These are phyloP conservation scores for Sinopyrophorus schimmeli DNA, from an alignment of 2,888 invertebrate species.

Conservation along the genomic window DNA sequence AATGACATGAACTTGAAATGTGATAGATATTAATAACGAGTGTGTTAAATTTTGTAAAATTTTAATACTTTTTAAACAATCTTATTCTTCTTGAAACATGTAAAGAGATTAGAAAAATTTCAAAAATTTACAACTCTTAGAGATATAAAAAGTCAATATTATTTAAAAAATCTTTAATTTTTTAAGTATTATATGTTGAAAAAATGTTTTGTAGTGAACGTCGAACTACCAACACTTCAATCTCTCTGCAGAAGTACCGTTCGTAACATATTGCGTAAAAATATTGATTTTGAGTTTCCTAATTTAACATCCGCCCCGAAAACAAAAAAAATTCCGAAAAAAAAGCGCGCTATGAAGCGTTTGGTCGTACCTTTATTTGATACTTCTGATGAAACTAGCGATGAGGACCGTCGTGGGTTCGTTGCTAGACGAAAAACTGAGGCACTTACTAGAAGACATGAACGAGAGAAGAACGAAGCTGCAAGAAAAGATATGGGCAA, in stretches of 20 bases:
- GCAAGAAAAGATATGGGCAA: slow-evolving; percentile 14
- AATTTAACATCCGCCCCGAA: slow-evolving; percentile 27
- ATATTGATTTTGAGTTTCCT: slow-evolving; percentile 55
- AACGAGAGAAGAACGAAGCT: neutral
- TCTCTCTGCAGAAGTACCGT: slow-evolving; percentile 64
- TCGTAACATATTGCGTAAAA: slow-evolving; percentile 60
- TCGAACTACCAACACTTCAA: slow-evolving; percentile 62
- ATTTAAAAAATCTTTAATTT: too few species aligned
- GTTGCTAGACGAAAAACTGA: slow-evolving; percentile 1
- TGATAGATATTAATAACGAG: too few species aligned
- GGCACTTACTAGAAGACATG: neutral
- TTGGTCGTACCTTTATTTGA: slow-evolving; percentile 56
- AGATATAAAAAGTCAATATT: too few species aligned
- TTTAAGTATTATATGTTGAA: too few species aligned
- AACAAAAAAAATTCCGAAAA: slow-evolving; percentile 42
- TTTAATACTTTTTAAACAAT: too few species aligned
- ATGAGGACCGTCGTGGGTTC: slow-evolving; percentile 20
- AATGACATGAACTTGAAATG: too few species aligned
- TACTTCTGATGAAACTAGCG: slow-evolving; percentile 47
- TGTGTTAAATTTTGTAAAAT: too few species aligned
- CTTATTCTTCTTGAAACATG: too few species aligned
- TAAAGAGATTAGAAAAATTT: too few species aligned
- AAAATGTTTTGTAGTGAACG: slow-evolving; percentile 64
- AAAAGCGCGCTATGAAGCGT: slow-evolving; percentile 47
- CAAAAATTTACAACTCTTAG: too few species aligned